A percentile compares a stretch with the other conserved stretches of the same genome.
Conservation (phyloP, 2,797 vertebrate species). For the Malurus leucopterus region DNA sequence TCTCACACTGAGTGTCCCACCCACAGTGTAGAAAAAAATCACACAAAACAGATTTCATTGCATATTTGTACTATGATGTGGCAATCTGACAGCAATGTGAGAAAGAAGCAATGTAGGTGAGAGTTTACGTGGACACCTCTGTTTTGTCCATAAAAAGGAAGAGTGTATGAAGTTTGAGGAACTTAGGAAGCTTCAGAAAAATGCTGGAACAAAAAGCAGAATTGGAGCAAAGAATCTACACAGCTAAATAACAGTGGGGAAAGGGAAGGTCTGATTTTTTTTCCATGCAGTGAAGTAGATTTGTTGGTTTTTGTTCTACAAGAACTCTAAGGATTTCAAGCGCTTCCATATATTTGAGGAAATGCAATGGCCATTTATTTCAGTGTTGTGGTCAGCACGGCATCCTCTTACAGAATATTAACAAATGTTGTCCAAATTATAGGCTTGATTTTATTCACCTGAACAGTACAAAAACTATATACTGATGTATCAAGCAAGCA, state of each 20-base stretch:
- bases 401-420: background rate
- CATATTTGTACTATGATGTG: background rate
- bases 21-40: background rate
- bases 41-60: background rate
- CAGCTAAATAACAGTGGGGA: background rate
- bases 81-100: background rate
- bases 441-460: background rate
- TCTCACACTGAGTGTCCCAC: background rate
- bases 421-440: background rate
- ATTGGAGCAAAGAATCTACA: background rate
- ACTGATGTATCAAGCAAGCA: background rate
- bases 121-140: background rate
- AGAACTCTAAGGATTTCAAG: background rate
- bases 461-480: background rate
- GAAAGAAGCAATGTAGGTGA: background rate
- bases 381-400: background rate
- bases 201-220: background rate
- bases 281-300: background rate
- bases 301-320: background rate
- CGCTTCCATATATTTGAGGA: background rate
- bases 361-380: background rate
- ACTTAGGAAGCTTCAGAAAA: background rate
- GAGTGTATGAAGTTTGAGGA: background rate
- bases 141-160: background rate
- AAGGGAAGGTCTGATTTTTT: too few relatives aligned